Base-by-base conservation (phyloP, 2,888 invertebrate genomes). In the Macrophya alboannulata region DNA sequence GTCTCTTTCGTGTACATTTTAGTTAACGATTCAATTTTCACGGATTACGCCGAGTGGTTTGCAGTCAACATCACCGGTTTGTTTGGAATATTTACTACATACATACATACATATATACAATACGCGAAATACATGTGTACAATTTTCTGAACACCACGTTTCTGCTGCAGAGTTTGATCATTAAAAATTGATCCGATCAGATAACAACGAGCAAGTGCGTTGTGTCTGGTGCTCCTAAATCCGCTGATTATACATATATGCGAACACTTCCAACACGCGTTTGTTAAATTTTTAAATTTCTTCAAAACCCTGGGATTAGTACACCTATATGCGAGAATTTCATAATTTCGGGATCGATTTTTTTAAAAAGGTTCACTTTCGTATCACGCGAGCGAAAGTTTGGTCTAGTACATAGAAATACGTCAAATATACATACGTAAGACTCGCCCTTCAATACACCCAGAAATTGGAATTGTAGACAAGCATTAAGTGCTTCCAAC, bases 181-280 rank as follows among this genome's bases (percentile, higher is more conserved):
- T 74, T 45, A 10, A 43, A 74, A 74, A 68, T 37, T 21, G 3
- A 74, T 9, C 43, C 10, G 5, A 74, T 74, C 17, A 74, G 21
- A 21, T 74, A 74, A 74, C 12, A 74, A 15, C 45, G 72, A 45
- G 45, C 72, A 45, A 43, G 72, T 40, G 17, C n/a, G 45, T 12
- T 68, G 12, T 37, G 31, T 8, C 74, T 68, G 68, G 12, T 31
- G 31, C 31, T n/a, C 37, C 68, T 6, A 8, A 68, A 68, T 68
- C 6, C 37, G 37, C 6, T 68, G 12, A 68, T 68, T 37, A 68
- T 68, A 62, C 25, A 31, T 21, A 37, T 17, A 68, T 37, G 68
- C 37, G 8, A 68, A 68, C 17, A 68, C 15, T 37, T 17, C 17
- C 37, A 12, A 37, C 17, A 15, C 37, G 37, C 15, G 37, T 37